phyloP scores from a whole-genome alignment of 2,888 invertebrate genomes.

The Cordilura impudica region DNA sequence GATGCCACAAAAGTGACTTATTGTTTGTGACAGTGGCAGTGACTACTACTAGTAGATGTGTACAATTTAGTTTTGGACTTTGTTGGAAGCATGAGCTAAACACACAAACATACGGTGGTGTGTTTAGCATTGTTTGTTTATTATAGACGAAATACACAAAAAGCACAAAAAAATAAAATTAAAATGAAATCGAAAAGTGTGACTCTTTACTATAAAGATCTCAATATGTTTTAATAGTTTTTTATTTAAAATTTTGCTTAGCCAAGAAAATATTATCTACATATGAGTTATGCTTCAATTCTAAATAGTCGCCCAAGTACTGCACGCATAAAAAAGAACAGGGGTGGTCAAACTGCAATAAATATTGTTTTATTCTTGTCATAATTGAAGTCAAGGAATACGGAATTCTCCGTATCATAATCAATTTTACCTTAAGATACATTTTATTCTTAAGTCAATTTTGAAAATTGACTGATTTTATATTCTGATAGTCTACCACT shows the following conservation, averaged over 20 bases:
- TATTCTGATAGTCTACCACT: too few relatives aligned
- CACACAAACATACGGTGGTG: conserved; percentile 24
- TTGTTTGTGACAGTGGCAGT: conserved; percentile 60
- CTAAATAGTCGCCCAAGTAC: neutral
- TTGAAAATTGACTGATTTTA: too few relatives aligned
- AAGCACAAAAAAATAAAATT: conserved; percentile 8
- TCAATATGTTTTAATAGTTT: conserved; percentile 21
- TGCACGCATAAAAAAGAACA: conserved; percentile 12
- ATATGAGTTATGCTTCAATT: conserved; percentile 44
- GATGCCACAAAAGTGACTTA: conserved; percentile 57
- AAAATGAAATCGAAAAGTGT: conserved; percentile 52
- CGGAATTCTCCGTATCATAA: too few relatives aligned
- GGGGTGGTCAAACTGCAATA: conserved; percentile 28
- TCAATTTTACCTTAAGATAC: too few relatives aligned
- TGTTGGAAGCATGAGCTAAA: conserved; percentile 42
- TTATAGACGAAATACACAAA: conserved; percentile 11
- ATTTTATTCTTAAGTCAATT: too few relatives aligned
- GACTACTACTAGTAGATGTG: conserved; percentile 53
- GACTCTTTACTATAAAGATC: conserved; percentile 35
- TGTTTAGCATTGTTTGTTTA: conserved; percentile 24
- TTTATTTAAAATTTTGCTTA: neutral
- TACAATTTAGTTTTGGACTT: conserved; percentile 47
- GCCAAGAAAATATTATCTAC: conserved; percentile 2
- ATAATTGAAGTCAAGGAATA: too few relatives aligned
- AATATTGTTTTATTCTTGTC: too few relatives aligned